phyloP scores from a whole-genome alignment of 35 echinoderm and acorn worm species.

The Amphiura filiformis region DNA sequence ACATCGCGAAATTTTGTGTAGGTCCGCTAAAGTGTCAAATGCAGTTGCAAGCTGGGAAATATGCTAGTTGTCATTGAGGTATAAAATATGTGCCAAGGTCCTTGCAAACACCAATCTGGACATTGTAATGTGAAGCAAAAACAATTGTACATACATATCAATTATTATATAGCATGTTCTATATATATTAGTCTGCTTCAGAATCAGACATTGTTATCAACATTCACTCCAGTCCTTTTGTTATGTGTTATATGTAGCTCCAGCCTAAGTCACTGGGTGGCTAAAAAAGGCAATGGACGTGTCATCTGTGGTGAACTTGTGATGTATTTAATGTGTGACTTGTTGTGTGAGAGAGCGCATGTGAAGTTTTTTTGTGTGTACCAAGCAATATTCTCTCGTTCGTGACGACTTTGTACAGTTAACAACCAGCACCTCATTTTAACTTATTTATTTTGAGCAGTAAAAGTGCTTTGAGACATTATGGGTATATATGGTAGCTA shows the following conservation, averaged over 20 bases:
- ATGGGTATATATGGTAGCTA: background rate
- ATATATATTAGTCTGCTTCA: background rate
- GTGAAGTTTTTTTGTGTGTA: background rate
- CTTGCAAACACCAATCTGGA: too few species aligned
- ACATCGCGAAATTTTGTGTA: too few species aligned
- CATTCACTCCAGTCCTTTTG: background rate
- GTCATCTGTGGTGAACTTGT: background rate
- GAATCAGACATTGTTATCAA: background rate
- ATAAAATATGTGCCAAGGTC: too few species aligned
- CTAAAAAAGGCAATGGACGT: background rate
- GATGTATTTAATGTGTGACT: background rate
- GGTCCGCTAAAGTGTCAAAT: too few species aligned
- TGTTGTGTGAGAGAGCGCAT: background rate
- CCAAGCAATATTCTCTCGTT: background rate
- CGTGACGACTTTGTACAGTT: too few species aligned
- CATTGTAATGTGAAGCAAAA: background rate
- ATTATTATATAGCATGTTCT: background rate
- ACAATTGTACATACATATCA: background rate
- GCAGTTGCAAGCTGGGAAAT: too few species aligned
- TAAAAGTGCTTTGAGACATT: background rate
- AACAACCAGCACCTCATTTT: background rate
- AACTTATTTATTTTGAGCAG: background rate
- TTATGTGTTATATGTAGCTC: background rate
- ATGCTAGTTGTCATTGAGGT: too few species aligned
- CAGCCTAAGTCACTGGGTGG: background rate